Conservation (phyloP, 2,888 invertebrate species). For the Xylota segnis region DNA sequence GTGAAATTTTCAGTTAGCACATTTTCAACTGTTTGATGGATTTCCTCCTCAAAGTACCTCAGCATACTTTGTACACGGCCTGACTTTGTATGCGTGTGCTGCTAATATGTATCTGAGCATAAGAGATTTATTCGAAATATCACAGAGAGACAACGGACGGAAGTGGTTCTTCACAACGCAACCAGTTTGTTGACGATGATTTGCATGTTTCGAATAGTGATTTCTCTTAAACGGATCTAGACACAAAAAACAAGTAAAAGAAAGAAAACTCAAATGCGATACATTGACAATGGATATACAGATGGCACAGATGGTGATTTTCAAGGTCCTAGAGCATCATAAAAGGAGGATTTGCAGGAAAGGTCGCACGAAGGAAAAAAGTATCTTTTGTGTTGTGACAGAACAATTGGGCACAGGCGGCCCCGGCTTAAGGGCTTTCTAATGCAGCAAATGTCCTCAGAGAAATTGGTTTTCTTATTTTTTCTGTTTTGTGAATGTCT, state of each 20-base stretch:
- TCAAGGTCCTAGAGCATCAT: slow-evolving; percentile 41
- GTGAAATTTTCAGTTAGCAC: slow-evolving; percentile 64
- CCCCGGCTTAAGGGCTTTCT: slow-evolving; percentile 53
- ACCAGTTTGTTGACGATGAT: slow-evolving; percentile 36
- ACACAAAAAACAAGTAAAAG: no score
- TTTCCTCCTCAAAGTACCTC: slow-evolving; percentile 41
- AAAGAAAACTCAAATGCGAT: background rate
- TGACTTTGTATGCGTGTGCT: slow-evolving; percentile 16
- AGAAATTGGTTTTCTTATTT: slow-evolving; percentile 22
- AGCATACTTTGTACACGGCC: background rate
- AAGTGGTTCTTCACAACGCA: slow-evolving; percentile 42
- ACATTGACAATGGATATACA: slow-evolving; percentile 34
- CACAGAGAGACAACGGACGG: slow-evolving; percentile 34
- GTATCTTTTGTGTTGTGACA: slow-evolving; percentile 52
- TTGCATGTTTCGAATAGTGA: slow-evolving; percentile 59
- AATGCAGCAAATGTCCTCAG: slow-evolving; percentile 49
- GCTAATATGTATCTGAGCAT: background rate
- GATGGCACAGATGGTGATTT: slow-evolving; percentile 59
- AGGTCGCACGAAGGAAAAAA: slow-evolving; percentile 32
- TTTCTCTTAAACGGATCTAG: slow-evolving; percentile 20
- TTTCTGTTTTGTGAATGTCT: background rate
- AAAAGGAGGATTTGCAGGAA: slow-evolving; percentile 42
- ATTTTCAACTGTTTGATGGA: slow-evolving; percentile 63
- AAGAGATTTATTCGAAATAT: slow-evolving; percentile 37
- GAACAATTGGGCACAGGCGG: slow-evolving; percentile 58